A percentile compares a stretch with the other conserved stretches of the same genome.
Evolutionary conservation across 2,113 vertebrate species (phyloP).

Genomic region (Atrichornis clamosus): DNA sequence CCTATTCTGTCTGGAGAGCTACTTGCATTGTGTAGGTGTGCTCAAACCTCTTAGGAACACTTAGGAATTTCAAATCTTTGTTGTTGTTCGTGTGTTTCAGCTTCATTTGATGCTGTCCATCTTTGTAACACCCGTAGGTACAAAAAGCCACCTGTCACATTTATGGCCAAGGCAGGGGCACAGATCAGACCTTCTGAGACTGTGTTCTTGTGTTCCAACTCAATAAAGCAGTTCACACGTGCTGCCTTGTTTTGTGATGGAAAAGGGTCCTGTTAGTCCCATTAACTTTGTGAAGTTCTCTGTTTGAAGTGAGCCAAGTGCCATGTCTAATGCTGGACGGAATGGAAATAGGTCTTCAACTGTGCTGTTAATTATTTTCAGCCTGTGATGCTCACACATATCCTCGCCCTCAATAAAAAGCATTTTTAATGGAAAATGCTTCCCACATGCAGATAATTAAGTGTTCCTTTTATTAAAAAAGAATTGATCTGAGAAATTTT

Average conservation of each 20-base stretch:
- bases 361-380: not conserved
- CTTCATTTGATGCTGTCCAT: not conserved
- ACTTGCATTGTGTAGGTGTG: not conserved
- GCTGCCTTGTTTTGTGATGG: not conserved
- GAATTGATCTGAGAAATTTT: not conserved
- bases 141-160: not conserved
- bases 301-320: not conserved
- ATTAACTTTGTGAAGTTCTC: not conserved
- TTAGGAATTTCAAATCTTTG: not conserved
- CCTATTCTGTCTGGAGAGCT: not conserved
- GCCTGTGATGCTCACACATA: not conserved
- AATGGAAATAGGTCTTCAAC: not conserved
- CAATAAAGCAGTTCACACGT: not conserved
- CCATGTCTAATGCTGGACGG: not conserved
- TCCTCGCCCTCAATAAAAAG: not conserved
- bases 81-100: fast-evolving
- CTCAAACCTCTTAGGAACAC: not conserved
- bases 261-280: not conserved
- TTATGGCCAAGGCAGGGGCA: not conserved
- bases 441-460: not conserved
- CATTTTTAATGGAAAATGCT: not conserved
- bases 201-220: not conserved
- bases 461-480: not conserved
- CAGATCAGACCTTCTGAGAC: not conserved
- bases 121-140: fast-evolving